Percentiles rank a stretch among this genome's conserved stretches.
phyloP scores from a whole-genome alignment of 2,888 invertebrate genomes.

The Watsonalla binaria region DNA sequence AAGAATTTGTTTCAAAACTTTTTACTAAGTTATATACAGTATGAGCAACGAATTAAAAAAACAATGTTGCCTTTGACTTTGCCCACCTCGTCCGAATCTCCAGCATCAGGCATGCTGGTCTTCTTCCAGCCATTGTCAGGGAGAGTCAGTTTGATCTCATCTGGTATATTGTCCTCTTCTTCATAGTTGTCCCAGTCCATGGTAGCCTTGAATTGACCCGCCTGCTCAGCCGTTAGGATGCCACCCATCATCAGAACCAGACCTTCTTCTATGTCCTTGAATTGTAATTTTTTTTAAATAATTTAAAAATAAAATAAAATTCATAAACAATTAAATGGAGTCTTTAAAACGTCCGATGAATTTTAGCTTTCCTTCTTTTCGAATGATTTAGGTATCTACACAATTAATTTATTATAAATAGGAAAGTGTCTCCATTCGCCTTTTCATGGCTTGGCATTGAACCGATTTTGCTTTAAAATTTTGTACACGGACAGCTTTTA shows the following conservation, averaged over 20 bases:
- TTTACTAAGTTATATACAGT: too few relatives aligned
- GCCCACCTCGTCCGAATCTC: constrained; percentile 42
- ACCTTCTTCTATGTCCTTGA: constrained; percentile 75
- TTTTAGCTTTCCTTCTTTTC: too few relatives aligned
- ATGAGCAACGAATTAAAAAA: too few relatives aligned
- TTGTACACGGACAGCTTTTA: too few relatives aligned
- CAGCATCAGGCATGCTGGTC: constrained; percentile 24
- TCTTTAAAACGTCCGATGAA: too few relatives aligned
- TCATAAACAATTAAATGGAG: neutral
- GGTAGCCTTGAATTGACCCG: constrained; percentile 57
- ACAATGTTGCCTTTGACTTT: too few relatives aligned
- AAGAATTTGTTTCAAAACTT: too few relatives aligned
- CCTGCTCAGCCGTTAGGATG: constrained; percentile 71
- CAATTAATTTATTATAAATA: neutral
- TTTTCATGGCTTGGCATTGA: neutral
- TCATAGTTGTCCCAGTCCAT: constrained; percentile 75
- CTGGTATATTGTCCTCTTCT: constrained; percentile 57
- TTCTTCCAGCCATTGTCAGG: constrained; percentile 37
- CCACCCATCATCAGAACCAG: constrained; percentile 83
- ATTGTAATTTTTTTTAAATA: neutral
- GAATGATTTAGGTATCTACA: neutral
- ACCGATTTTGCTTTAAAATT: too few relatives aligned
- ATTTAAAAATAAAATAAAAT: too few relatives aligned
- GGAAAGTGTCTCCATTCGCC: too few relatives aligned
- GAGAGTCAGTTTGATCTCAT: constrained; percentile 62